Conservation (phyloP, 2,888 invertebrate genomes). For the Drosophila parthenogenetica region DNA sequence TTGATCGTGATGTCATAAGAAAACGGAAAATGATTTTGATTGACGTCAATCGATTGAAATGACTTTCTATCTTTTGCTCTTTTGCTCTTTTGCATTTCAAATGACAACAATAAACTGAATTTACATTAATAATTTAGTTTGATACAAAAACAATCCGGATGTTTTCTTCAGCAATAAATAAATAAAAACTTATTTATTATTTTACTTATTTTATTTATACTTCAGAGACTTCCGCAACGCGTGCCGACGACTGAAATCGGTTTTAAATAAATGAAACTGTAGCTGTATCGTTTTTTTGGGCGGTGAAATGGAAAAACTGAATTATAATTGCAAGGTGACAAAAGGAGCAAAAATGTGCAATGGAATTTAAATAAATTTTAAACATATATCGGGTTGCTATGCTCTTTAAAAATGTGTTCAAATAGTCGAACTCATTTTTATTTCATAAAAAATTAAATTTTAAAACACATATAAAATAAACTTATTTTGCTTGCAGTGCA, state of each 20-base stretch:
- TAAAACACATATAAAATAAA: too few relatives aligned
- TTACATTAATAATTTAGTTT: constrained; percentile 48
- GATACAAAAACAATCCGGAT: constrained; percentile 26
- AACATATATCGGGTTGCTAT: too few relatives aligned
- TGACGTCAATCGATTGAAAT: constrained; percentile 46
- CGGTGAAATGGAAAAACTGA: constrained; percentile 7
- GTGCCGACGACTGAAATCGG: constrained; percentile 9
- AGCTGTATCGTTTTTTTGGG: constrained; percentile 6
- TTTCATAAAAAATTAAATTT: too few relatives aligned
- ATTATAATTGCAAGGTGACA: constrained; percentile 13
- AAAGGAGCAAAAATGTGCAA: neutral
- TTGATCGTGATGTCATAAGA: neutral
- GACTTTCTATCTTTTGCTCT: constrained; percentile 7
- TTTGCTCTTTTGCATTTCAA: constrained; percentile 9
- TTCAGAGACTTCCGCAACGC: constrained; percentile 1
- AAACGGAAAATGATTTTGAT: neutral
- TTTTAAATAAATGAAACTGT: constrained; percentile 11
- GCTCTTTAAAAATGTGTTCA: too few relatives aligned
- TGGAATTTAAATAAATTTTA: too few relatives aligned
- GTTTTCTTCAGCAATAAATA: too few relatives aligned
- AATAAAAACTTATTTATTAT: neutral
- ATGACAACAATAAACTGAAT: constrained; percentile 9
- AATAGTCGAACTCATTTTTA: too few relatives aligned
- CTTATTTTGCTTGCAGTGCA: neutral
- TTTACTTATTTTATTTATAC: neutral